Base-by-base conservation (phyloP, 2,888 invertebrate species). In the Plusia festucae region DNA sequence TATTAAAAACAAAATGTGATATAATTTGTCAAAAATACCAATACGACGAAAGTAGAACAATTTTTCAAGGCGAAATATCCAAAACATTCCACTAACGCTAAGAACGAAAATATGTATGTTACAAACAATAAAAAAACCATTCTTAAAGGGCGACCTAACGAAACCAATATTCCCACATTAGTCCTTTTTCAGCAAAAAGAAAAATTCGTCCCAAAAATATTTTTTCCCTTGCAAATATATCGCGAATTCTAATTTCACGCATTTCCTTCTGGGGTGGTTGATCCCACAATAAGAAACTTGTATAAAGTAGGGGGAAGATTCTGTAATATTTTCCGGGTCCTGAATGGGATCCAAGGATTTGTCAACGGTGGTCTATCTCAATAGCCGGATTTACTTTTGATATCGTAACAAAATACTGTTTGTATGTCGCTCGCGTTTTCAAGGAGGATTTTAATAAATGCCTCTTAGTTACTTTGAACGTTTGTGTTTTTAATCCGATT, bases 321-420 rank as follows among this genome's bases (percentile, higher is more conserved):
- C 52, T 64, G 81, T 79, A 78, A 79, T 79, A 79, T 75, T 81
- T 78, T 75, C 73, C 72, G 76, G 54, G 68, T 65, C 53, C 27
- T 79, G 79, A 79, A 81, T 78, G 55, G 62, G 73, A 73, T 81
- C 73, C 71, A 79, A 67, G 68, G 81, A 80, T 80, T 80, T 80
- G 81, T 80, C 78, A 73, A 67, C 61, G 57, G 60, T 67, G 60
- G 80, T 55, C 72, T 69, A 72, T 58, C 65, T 80, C 78, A 70
- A 67, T 73, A 66, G 73, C 34, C 34, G 68, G 73, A 58, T 78
- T 77, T 72, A 15, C 68, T 58, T 71, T 71, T 78, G 65, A 76
- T 76, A 73, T 76, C 66, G 65, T 76, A 70, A 76, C 66, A 65
- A 71, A 79, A 77, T 69, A 65, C 56, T 30, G 54, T 52, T 24